Conservation (phyloP, 2,797 vertebrate species). For the Peromyscus nudipes region DNA sequence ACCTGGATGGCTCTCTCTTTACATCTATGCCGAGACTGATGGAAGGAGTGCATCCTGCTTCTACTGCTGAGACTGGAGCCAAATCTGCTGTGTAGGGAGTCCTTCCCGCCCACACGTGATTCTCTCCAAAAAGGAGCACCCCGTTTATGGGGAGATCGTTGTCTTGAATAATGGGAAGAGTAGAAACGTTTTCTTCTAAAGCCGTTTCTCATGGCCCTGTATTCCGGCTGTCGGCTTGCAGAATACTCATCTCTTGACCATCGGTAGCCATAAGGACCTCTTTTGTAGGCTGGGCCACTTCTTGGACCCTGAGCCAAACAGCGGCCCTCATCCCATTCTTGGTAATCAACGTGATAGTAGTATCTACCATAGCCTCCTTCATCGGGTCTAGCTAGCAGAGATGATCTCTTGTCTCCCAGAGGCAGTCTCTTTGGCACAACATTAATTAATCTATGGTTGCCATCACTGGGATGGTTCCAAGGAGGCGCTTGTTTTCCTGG, state of each 20-base stretch:
- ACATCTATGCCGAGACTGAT: conserved; percentile 92
- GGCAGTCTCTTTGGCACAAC: too few relatives aligned
- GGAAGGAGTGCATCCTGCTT: conserved; percentile 90
- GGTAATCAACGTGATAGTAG: conserved; percentile 83
- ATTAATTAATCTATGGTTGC: too few relatives aligned
- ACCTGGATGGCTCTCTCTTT: conserved; percentile 88
- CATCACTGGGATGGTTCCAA: too few relatives aligned
- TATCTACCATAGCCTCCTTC: conserved; percentile 81
- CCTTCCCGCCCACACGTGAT: conserved; percentile 87
- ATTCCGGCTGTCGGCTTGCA: conserved; percentile 85
- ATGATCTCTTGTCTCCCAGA: conserved; percentile 44
- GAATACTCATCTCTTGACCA: conserved; percentile 88
- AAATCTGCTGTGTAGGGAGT: conserved; percentile 94
- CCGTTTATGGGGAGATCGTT: conserved; percentile 91
- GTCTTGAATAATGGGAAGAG: conserved; percentile 87
- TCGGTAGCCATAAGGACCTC: conserved; percentile 88
- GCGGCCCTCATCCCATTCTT: conserved; percentile 85
- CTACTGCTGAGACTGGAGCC: conserved; percentile 96
- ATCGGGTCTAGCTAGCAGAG: conserved; percentile 83
- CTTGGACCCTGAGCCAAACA: conserved; percentile 87
- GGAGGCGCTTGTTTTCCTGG: too few relatives aligned
- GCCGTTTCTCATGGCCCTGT: conserved; percentile 89
- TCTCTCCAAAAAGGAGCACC: conserved; percentile 89
- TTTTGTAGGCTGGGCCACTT: conserved; percentile 88
- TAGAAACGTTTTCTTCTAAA: conserved; percentile 91